Percentiles rank a stretch among this genome's conserved stretches.
Conservation (phyloP, 2,888 invertebrate species). For the Byasa hedistus region DNA sequence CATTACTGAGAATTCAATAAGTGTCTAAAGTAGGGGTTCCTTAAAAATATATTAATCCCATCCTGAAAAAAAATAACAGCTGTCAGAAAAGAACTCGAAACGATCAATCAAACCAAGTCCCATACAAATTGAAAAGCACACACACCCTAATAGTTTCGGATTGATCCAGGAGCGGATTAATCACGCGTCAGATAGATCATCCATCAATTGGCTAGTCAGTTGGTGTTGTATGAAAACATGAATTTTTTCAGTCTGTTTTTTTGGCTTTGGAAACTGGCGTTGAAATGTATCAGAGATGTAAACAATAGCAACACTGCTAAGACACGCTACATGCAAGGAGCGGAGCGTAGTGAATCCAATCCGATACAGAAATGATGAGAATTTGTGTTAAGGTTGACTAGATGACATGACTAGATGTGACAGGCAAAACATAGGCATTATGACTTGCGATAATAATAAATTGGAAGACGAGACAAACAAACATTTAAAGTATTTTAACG, state of each 20-base stretch:
- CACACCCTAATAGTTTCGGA: constrained; percentile 20
- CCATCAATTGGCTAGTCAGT: constrained; percentile 15
- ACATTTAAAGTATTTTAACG: too few relatives aligned
- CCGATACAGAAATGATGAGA: too few relatives aligned
- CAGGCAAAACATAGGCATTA: too few relatives aligned
- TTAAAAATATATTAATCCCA: neutral
- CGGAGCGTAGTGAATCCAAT: too few relatives aligned
- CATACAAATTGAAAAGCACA: constrained; percentile 1
- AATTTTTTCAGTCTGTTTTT: neutral
- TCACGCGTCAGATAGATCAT: constrained; percentile 15
- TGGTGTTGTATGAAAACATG: neutral
- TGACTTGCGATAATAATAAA: too few relatives aligned
- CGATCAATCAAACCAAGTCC: constrained; percentile 4
- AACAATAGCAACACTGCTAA: neutral
- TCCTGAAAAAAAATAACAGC: neutral
- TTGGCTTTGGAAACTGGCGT: neutral
- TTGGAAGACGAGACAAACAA: too few relatives aligned
- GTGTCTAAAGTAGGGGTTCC: neutral
- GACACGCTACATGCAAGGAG: too few relatives aligned
- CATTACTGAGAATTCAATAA: neutral
- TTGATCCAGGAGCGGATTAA: constrained; percentile 17
- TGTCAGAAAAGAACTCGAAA: neutral
- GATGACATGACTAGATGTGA: too few relatives aligned
- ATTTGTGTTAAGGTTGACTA: too few relatives aligned
- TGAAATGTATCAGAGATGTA: neutral